A percentile compares a stretch with the other conserved stretches of the same genome.
Conservation (phyloP, 2,888 invertebrate species). For the Trichogramma evanescens region DNA sequence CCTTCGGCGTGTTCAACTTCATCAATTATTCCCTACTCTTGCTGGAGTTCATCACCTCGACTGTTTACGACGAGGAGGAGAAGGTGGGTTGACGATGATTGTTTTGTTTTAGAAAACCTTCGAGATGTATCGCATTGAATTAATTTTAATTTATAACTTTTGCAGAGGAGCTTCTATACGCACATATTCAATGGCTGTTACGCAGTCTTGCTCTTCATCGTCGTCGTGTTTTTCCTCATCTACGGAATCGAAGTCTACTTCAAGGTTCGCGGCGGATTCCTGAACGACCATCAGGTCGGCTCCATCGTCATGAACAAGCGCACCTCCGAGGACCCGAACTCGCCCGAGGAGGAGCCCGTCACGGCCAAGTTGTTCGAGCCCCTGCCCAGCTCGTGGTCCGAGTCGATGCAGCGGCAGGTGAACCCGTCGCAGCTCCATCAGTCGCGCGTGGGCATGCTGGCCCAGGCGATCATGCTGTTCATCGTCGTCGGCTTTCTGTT, state of each 20-base stretch:
- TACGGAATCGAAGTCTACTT: slow-evolving; percentile 93
- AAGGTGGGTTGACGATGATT: slow-evolving; percentile 28
- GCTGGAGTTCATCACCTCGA: slow-evolving; percentile 61
- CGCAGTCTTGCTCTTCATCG: slow-evolving; percentile 82
- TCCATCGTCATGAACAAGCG: slow-evolving; percentile 50
- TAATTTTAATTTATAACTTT: slow-evolving; percentile 28
- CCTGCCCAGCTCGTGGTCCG: slow-evolving; percentile 33
- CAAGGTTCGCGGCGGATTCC: slow-evolving; percentile 82
- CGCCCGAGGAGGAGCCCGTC: slow-evolving; percentile 50
- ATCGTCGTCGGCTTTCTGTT: slow-evolving; percentile 83
- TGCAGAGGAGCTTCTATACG: slow-evolving; percentile 63
- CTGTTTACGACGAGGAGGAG: slow-evolving; percentile 42
- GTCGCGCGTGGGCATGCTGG: slow-evolving; percentile 78
- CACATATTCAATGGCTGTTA: slow-evolving; percentile 89
- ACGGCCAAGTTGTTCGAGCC: slow-evolving; percentile 43
- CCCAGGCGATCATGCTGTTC: slow-evolving; percentile 86
- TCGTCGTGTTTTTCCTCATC: slow-evolving; percentile 85
- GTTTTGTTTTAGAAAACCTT: neutral
- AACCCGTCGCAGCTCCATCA: slow-evolving; percentile 86
- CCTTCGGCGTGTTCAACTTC: slow-evolving; percentile 82
- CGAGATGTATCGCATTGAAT: neutral
- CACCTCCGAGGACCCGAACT: slow-evolving; percentile 34
- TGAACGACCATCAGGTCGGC: slow-evolving; percentile 63
- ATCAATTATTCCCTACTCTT: slow-evolving; percentile 79
- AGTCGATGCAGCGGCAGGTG: slow-evolving; percentile 49